Base-by-base conservation (phyloP, 2,113 vertebrate species). In the Cololabis saira region DNA sequence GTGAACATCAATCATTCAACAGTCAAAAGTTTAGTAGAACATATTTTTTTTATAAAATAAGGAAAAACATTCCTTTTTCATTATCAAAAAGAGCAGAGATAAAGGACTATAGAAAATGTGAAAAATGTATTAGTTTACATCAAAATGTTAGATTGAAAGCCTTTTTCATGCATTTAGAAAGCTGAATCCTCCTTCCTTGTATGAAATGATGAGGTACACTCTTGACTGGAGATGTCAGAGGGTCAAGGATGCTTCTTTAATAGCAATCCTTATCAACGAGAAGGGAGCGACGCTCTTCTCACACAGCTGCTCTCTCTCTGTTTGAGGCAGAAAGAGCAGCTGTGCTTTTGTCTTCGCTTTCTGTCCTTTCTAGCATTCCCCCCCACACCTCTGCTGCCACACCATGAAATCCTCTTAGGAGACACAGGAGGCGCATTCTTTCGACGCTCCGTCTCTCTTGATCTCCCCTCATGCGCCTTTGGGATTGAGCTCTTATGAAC, bases 331-430 rank as follows among this genome's bases (percentile, higher is more conserved):
- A 81, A 78, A 81, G 76, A 87, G 90, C 92, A 92, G 90, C 89
- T 91, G 91, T 87, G 88, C 90, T 81, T 91, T 92, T 90, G 90
- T 92, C 75, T 75, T 56, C 71, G 7, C 50, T 9, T 73, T 64
- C 44, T 80, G 53, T 74, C 65, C 24, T 69, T 59, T 54, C 68
- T 40, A 56, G 40, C 61, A 42, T 73, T 65, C 45, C 12, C 16
- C 71, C 74, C 71, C 18, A 33, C 63, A 89, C 89, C 86, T 86
- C 81, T 62, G 75, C 66, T 69, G 13, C 61, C 50, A 3, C 42
- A 85, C 88, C 87, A 71, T 92, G 89, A 92, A 92, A 93, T 92
- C 88, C 84, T 84, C 74, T 87, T 90, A 80, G 44, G 71, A 69
- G 16, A 72, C 15, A 76, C 78, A 61, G 61, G 78, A 81, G 73